Base-by-base conservation (phyloP, 1,140 invertebrate species). In the Pseudomyrmex concolor region DNA sequence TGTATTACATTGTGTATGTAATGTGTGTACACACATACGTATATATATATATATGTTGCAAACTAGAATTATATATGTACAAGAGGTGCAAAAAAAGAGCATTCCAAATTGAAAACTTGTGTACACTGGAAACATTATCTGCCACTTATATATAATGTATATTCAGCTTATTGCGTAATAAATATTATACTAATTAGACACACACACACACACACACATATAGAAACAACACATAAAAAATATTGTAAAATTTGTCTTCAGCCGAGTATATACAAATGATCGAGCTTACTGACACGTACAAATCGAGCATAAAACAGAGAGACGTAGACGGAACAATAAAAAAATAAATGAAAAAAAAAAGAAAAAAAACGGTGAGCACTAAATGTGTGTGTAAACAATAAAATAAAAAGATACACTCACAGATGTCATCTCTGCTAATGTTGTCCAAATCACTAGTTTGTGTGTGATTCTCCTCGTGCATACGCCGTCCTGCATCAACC, bases 391-490 rank as follows among this genome's bases (percentile, higher is more conserved):
- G 15, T 86, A 19, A 34, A 71, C 63, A 54, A 85, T 51, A 51
- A 51, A 51, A 51, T 51, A 88, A 88, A 85, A 88, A 83, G 19
- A 71, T 80, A 78, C 74, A 91, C 90, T 91, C 86, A 91, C 91
- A 91, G 85, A 89, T 92, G 89, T 92, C 90, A 70, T 92, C 91
- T 90, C 89, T 91, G 91, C 89, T 91, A 87, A 88, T 89, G 88
- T 92, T 91, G 85, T 92, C 92, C 91, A 91, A 89, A 89, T 92
- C 89, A 81, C 88, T 92, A 84, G 91, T 92, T 86, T 92, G 92
- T 76, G 91, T 93, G 77, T 91, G 91, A 80, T 86, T 92, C 67
- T 93, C 91, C 86, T 93, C 92, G 88, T 91, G 91, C 86, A 89
- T 88, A 85, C 90, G 91, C 78, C 90, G 90, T 67, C 90, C 92